These are phyloP conservation scores for Cecidostiba fungosa DNA, from an alignment of 2,888 invertebrate genomes.

Conservation along the genomic window DNA sequence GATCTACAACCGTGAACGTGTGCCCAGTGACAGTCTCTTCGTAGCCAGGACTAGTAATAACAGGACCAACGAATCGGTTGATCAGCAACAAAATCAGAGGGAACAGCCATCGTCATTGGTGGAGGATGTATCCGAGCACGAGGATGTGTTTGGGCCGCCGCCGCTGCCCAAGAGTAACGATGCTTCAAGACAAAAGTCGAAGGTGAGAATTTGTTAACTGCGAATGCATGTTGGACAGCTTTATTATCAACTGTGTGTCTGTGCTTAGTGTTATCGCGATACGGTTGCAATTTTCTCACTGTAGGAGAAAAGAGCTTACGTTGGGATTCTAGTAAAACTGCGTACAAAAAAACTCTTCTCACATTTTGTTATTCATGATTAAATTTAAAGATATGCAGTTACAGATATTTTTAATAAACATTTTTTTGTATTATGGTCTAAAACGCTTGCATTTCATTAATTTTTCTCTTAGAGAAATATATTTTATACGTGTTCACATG, in stretches of 20 bases:
- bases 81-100: constrained; percentile 27
- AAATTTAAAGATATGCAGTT: too few species aligned
- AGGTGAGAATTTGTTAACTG: constrained; percentile 61
- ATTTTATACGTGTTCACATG: too few species aligned
- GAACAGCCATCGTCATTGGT: constrained; percentile 9
- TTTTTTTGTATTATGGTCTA: too few species aligned
- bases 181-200: constrained; percentile 71
- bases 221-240: neutral
- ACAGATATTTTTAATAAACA: too few species aligned
- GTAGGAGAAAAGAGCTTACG: too few species aligned
- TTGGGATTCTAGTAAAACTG: too few species aligned
- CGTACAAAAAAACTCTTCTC: too few species aligned
- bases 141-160: constrained; percentile 76
- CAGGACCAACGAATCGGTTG: neutral
- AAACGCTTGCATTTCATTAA: too few species aligned
- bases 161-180: constrained; percentile 72
- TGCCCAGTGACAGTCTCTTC: constrained; percentile 73
- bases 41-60: constrained; percentile 42
- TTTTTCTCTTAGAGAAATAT: too few species aligned
- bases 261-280: too few species aligned
- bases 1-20: constrained; percentile 72
- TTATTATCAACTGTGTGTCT: neutral
- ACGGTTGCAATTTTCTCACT: too few species aligned
- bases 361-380: too few species aligned
- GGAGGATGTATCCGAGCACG: constrained; percentile 49